Evolutionary conservation across 2,888 invertebrate species (phyloP), one percentile per base, ranked within the genome.

Genomic region (Elysia crispata): DNA sequence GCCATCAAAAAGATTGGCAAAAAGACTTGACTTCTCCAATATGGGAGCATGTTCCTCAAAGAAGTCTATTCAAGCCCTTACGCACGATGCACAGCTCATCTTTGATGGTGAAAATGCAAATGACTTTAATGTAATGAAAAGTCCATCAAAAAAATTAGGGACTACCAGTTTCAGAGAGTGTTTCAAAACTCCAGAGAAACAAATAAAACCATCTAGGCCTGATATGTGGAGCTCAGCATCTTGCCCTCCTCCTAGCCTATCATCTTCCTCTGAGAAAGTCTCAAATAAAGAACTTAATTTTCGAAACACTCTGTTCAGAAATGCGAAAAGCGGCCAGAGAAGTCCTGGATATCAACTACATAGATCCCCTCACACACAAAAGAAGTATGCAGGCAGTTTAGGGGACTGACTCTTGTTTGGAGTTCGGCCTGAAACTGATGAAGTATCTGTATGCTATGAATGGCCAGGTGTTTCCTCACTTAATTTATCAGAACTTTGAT

Each of bases 21-120:
- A 80, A 28, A 80, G 69, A 50, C 76, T 80, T 49, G 33, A 60
- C 15, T 80, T 80, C 31, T n/a, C 23, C 6, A 18, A 50, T 20
- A 6, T 28, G 20, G 66, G 3, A 28, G 30, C 66, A 23, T 8
- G 15, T 6, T 66, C 66, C 18, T 28, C 66, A 8, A 41, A 41
- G n/a, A 11, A 30, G 1, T 15, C n/a, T 41, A 70, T 33, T 33
- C 49, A 69, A 28, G 31, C 50, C 8, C 64, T 30, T 54, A 41
- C 49, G 11, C 66, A 41, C 15, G 54, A 76, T 70, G 80, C 67
- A 18, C 67, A 80, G 41, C 60, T 80, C 8, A 50, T 80, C 11
- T 80, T 76, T 76, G 80, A 80, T 80, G 80, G 80, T n/a, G 80
- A 80, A 76, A 76, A 76, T 70, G 80, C 80, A 3, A 76, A 60